Evolutionary conservation across 1,140 invertebrate species (phyloP).

Genomic region (Lepidurus packardi): DNA sequence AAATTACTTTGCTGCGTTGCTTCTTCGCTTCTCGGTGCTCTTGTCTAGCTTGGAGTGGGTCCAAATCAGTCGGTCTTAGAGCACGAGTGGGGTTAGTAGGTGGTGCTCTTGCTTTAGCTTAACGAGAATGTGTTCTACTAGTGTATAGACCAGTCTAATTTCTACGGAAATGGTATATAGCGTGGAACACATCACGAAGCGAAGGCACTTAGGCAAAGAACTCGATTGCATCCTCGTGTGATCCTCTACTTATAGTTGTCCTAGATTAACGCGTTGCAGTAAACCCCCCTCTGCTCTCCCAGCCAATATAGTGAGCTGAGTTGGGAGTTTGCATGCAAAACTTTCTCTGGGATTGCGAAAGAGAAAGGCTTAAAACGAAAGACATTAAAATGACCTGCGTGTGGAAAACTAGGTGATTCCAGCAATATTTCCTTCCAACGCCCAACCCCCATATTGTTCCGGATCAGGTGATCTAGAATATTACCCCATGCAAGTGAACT

Average conservation of each 20-base stretch:
- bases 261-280: not conserved
- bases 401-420: no score
- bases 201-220: conserved; percentile 7
- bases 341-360: not conserved
- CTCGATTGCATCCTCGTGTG: not conserved
- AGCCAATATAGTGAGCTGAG: no score
- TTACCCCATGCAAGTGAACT: no score
- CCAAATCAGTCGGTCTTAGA: conserved; percentile 13
- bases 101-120: not conserved
- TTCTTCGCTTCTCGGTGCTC: not conserved
- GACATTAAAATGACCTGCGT: no score
- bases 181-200: not conserved
- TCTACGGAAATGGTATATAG: not conserved
- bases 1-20: not conserved
- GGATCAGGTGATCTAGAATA: no score
- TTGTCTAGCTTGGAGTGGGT: conserved; percentile 4
- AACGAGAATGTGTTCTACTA: not conserved
- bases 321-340: not conserved
- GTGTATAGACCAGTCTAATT: not conserved
- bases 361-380: not conserved
- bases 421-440: no score
- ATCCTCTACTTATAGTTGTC: not conserved
- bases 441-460: no score
- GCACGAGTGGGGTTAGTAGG: not conserved
- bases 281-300: not conserved